Evolutionary conservation across 2,113 vertebrate genomes (phyloP), one percentile per base, ranked within the genome.

Genomic region (Rallus limicola): DNA sequence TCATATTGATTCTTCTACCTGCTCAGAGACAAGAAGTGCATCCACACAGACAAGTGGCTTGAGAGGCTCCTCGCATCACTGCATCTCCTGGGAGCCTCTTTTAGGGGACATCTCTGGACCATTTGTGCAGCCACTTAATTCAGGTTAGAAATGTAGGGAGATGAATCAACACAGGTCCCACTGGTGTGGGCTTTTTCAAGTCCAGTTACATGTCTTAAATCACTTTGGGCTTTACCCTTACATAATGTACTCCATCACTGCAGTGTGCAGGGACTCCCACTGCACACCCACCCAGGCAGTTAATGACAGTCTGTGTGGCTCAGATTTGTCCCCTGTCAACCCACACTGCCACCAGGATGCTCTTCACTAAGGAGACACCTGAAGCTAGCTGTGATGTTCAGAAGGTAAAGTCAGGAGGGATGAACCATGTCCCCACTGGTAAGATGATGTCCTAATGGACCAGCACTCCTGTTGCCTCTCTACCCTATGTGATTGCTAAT

Each of bases 71-170:
- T 79, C 3, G 6, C 26, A 9, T 26, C 1, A 1, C 64, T 53
- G 59, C 28, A 2, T 44, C 56, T 78, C 62, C 63, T 52, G 60
- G 85, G 88, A 87, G 9, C 64, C 31, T 10, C 10, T 40, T 24
- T 69, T 38, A 59, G 38, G 44, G 65, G 44, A 65, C 44, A 16
- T 29, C 74, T 86, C 78, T 9, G 5, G 28, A 25, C 52, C 36
- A 34, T 75, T 95, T 21, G 13, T 82, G 40, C 70, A 85, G 65
- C 56, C 25, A 12, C 56, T 78, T 81, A 93, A 53, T 74, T 82
- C 1, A 0, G 19, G 69, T 85, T 60, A 36, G 52, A 67, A 78
- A 33, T 1, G 0, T 8, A 4, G 0, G 0, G 82, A 56, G n/a
- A 18, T 42, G 85, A 92, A 93, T 65, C 56, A 40, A 59, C 34